These are phyloP conservation scores for Piaya cayana DNA, from an alignment of 2,113 vertebrate species.

Conservation along the genomic window DNA sequence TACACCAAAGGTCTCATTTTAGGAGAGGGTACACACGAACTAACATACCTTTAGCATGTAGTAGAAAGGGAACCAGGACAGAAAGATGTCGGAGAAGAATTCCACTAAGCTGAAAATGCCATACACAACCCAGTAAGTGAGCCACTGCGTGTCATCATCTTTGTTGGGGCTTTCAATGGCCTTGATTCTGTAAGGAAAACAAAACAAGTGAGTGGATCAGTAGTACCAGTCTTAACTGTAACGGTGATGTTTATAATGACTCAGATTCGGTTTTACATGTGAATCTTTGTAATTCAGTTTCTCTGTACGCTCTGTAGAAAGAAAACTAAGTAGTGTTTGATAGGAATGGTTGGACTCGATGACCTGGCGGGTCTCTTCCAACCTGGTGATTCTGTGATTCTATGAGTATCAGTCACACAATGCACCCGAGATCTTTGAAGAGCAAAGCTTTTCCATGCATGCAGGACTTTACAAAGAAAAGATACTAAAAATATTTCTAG, in stretches of 20 bases:
- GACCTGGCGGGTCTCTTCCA: no score
- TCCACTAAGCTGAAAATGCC: slow-evolving; percentile 94
- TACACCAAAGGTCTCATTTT: background rate
- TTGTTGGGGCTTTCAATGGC: slow-evolving; percentile 97
- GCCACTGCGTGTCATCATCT: slow-evolving; percentile 97
- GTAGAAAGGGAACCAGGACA: slow-evolving; percentile 99
- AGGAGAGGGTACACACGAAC: background rate
- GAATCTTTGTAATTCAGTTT: background rate
- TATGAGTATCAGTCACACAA: background rate
- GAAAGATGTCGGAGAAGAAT: slow-evolving; percentile 95
- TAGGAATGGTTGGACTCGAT: no score
- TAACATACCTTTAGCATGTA: slow-evolving; percentile 92
- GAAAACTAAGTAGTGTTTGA: background rate
- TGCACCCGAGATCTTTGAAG: background rate
- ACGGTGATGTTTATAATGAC: background rate
- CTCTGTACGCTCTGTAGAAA: background rate
- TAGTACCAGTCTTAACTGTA: background rate
- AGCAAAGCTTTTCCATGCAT: background rate
- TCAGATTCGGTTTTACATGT: background rate
- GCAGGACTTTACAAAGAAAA: background rate
- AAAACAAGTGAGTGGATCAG: background rate
- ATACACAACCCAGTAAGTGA: slow-evolving; percentile 98
- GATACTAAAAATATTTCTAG: background rate
- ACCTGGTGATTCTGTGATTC: no score
- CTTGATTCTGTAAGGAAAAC: slow-evolving; percentile 86